phyloP scores from a whole-genome alignment of 2,113 vertebrate species.

The Dolichotis patagonum region DNA sequence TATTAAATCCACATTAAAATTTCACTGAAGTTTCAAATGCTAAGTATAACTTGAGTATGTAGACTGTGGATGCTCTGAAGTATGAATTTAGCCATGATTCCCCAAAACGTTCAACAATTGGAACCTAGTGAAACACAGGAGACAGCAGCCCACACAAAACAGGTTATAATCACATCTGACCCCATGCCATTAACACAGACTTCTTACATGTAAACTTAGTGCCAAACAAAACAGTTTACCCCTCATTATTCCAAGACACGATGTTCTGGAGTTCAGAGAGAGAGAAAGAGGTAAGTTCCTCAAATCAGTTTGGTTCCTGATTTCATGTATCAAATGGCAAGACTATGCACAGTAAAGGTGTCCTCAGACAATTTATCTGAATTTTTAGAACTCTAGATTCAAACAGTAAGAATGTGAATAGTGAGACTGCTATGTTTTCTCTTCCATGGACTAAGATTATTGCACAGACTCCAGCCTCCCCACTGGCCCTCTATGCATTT shows the following conservation, averaged over 20 bases:
- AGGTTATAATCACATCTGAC: not conserved
- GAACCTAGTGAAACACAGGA: slow-evolving; percentile 4
- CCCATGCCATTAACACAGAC: not conserved
- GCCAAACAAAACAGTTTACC: slow-evolving; percentile 8
- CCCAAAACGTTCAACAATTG: slow-evolving; percentile 10
- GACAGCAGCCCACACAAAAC: not conserved
- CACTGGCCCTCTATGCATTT: not conserved
- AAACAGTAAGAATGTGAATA: not conserved
- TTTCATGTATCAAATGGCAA: not conserved
- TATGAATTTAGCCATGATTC: slow-evolving; percentile 47
- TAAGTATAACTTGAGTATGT: not conserved
- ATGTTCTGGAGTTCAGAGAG: not conserved
- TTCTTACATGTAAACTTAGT: slow-evolving; percentile 21
- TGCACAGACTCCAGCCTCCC: not conserved
- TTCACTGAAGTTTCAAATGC: slow-evolving; percentile 28
- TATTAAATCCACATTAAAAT: slow-evolving; percentile 62
- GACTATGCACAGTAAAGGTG: not conserved
- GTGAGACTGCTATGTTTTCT: not conserved
- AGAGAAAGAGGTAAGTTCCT: slow-evolving; percentile 2
- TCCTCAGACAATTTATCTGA: not conserved
- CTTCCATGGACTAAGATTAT: not conserved
- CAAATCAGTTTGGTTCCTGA: not conserved
- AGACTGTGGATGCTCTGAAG: slow-evolving; percentile 22
- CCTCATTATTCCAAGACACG: not conserved
- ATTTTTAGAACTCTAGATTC: not conserved